Evolutionary conservation across 2,888 invertebrate species (phyloP), one percentile per base, ranked within the genome.

Genomic region (Chrysina gloriosa): DNA sequence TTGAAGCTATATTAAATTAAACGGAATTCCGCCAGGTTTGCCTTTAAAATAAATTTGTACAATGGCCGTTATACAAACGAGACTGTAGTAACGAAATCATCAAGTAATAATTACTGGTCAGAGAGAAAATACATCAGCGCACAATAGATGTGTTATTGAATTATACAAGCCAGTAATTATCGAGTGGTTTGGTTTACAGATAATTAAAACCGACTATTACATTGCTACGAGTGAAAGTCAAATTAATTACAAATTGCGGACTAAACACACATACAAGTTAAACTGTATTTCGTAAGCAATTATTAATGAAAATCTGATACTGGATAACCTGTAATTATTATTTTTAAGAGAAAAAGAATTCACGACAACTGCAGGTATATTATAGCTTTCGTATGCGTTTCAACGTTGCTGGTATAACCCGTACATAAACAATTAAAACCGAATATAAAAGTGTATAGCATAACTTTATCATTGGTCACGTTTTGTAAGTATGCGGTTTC

Each of bases 181-280:
- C 56, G 56, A 39, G 36, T 56, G 56, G 56, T 56, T 56, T 39
- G 56, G 56, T 56, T 56, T 56, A 56, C 56, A 31, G 23, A 56
- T 56, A 56, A 56, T 56, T 56, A 56, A 56, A 56, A 36, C 56
- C 36, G 23, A 56, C 23, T 56, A 56, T 56, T 21, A 34, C 39
- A 39, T 56, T 21, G 23, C 56, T 36, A 34, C 23, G 36, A 39
- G 56, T 39, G 56, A 56, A 56, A 56, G 56, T 56, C 23, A 36
- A 23, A 56, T 56, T 56, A 56, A 56, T 56, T 56, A 56, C 23
- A 36, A 56, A 56, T 56, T 23, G 21, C 36, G 11, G 36, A 36
- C 39, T 56, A 7, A 6, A 23, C 39, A 23, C 11, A 39, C 39
- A 56, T 56, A 31, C 7, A 14, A 19, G 27, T 25, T 50, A 36